Conservation (phyloP, 2,113 vertebrate species). For the Bettongia penicillata region DNA sequence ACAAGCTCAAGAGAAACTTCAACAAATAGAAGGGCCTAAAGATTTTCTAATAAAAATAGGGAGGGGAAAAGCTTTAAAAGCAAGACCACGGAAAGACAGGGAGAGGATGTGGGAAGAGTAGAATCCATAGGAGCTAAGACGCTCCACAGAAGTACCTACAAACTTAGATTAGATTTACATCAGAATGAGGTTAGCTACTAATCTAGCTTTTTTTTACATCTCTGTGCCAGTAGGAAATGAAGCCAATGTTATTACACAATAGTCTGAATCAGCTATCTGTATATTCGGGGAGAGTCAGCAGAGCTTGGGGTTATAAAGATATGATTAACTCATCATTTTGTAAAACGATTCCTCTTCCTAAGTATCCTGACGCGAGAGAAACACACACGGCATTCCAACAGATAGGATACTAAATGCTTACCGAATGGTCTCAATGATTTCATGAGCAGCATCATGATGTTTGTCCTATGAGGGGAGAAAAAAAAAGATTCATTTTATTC, state of each 20-base stretch:
- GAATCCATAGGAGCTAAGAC: not conserved
- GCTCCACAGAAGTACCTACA: not conserved
- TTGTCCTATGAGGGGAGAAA: slow-evolving; percentile 91
- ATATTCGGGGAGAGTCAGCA: not conserved
- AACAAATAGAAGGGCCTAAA: not conserved
- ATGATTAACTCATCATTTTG: not conserved
- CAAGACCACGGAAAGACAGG: not conserved
- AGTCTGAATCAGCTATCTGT: not conserved
- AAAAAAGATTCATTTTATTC: not conserved
- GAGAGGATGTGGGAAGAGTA: not conserved
- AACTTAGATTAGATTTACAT: not conserved
- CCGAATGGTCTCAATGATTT: slow-evolving; percentile 99
- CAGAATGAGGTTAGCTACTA: not conserved
- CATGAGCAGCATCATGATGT: slow-evolving; percentile 99
- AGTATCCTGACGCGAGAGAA: not conserved
- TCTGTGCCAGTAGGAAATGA: not conserved
- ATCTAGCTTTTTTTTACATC: not conserved
- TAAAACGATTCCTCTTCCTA: not conserved
- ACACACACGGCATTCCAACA: not conserved
- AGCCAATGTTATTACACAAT: not conserved
- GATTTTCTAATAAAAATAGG: not conserved
- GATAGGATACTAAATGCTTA: slow-evolving; percentile 77
- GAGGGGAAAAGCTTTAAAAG: not conserved
- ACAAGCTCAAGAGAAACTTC: not conserved
- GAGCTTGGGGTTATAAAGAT: not conserved